phyloP scores from a whole-genome alignment of 1,140 invertebrate species.

The Cydia fagiglandana region DNA sequence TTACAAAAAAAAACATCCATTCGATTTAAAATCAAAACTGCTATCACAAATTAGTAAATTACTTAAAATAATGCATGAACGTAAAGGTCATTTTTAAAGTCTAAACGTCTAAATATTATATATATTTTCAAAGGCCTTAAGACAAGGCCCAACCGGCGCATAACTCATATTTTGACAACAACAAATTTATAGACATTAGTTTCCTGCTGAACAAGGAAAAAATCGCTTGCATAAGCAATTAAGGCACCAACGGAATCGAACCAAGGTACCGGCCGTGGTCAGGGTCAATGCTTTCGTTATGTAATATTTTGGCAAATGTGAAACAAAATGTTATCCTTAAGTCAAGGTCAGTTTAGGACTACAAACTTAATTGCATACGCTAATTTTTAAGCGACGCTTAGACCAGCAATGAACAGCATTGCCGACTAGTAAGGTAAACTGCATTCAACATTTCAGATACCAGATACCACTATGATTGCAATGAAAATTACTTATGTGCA shows the following conservation, averaged over 20 bases:
- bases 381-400: neutral
- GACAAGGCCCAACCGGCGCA: neutral
- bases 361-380: no score
- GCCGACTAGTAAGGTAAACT: no score
- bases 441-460: no score
- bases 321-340: neutral
- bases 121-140: neutral
- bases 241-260: neutral
- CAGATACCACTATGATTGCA: no score
- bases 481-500: no score
- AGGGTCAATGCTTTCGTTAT: constrained; percentile 1
- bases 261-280: neutral
- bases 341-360: neutral
- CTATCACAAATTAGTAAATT: no score
- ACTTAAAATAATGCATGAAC: no score
- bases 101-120: no score
- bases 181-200: neutral
- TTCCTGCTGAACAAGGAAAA: neutral
- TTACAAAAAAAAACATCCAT: no score
- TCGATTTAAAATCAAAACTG: no score
- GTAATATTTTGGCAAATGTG: neutral
- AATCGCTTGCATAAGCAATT: neutral
- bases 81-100: no score
- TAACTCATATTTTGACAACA: neutral
- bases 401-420: no score